Conservation (phyloP, 1,140 invertebrate species). For the Scaptomyza hsui region DNA sequence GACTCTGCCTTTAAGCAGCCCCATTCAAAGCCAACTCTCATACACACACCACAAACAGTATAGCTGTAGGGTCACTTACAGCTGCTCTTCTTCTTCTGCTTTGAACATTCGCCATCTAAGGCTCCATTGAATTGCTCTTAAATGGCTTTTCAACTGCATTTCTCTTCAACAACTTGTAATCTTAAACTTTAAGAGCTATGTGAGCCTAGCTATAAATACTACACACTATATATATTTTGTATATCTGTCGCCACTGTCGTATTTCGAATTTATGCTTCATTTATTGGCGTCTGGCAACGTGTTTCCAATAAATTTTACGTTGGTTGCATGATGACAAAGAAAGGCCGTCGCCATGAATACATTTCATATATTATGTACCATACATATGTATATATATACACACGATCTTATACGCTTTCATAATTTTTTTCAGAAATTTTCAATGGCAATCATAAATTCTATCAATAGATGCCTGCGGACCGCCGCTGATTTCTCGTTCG, state of each 20-base stretch:
- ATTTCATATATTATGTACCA: constrained; percentile 2
- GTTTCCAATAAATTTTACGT: constrained; percentile 69
- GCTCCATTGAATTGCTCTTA: constrained; percentile 43
- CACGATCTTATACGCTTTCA: constrained; percentile 32
- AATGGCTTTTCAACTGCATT: constrained; percentile 78
- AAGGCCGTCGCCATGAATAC: constrained; percentile 36
- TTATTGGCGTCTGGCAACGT: constrained; percentile 63
- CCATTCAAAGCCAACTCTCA: neutral
- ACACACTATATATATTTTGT: neutral
- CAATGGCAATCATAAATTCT: constrained; percentile 75
- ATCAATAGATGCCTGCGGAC: constrained; percentile 39
- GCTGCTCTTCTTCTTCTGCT: neutral
- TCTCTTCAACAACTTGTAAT: constrained; percentile 26
- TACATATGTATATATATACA: neutral
- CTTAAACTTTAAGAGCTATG: neutral
- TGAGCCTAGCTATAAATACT: too few relatives aligned
- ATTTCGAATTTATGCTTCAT: constrained; percentile 75
- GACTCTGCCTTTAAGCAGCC: neutral
- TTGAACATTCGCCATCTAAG: constrained; percentile 6
- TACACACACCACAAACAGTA: neutral
- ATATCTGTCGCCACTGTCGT: constrained; percentile 20
- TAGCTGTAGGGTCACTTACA: constrained; percentile 12
- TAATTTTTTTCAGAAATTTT: constrained; percentile 58
- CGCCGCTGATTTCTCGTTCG: constrained; percentile 47
- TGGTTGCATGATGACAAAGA: constrained; percentile 32